Evolutionary conservation across 2,888 invertebrate species (phyloP).

Genomic region (Heliconius cydno): DNA sequence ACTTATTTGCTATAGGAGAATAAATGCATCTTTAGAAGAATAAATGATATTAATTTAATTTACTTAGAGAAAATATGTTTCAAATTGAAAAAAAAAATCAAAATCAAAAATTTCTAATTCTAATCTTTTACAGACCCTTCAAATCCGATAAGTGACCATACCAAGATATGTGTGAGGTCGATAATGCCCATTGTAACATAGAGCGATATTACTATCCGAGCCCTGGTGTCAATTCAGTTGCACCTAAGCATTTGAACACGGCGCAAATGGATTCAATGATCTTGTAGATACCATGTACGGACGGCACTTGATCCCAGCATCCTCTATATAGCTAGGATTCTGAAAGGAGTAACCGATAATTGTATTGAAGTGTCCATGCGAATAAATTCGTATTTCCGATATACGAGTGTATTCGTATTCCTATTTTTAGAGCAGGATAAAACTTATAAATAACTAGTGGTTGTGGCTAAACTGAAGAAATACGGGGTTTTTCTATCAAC

Average conservation of each 20-base stretch:
- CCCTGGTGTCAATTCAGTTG: conserved; percentile 49
- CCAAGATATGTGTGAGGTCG: conserved; percentile 39
- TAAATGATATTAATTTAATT: too few relatives aligned
- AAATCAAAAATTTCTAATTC: not conserved
- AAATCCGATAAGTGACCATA: conserved; percentile 28
- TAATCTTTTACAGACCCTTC: not conserved
- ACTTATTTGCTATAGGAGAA: too few relatives aligned
- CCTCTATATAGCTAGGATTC: conserved; percentile 41
- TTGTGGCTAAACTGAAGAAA: conserved; percentile 46
- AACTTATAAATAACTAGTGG: conserved; percentile 39
- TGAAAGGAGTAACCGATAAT: conserved; percentile 39
- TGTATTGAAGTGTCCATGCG: conserved; percentile 37
- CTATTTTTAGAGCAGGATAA: conserved; percentile 7
- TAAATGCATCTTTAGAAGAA: too few relatives aligned
- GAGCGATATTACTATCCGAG: conserved; percentile 48
- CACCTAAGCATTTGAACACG: conserved; percentile 49
- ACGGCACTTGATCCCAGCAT: conserved; percentile 46
- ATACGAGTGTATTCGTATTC: conserved; percentile 8
- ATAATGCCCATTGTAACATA: conserved; percentile 46
- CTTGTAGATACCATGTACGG: conserved; percentile 47
- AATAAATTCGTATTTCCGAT: conserved; percentile 33
- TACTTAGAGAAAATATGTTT: too few relatives aligned
- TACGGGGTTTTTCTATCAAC: not conserved
- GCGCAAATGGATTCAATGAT: conserved; percentile 50
- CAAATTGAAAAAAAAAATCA: not conserved